Evolutionary conservation across 2,113 vertebrate genomes (phyloP).

Genomic region (Panthera leo): DNA sequence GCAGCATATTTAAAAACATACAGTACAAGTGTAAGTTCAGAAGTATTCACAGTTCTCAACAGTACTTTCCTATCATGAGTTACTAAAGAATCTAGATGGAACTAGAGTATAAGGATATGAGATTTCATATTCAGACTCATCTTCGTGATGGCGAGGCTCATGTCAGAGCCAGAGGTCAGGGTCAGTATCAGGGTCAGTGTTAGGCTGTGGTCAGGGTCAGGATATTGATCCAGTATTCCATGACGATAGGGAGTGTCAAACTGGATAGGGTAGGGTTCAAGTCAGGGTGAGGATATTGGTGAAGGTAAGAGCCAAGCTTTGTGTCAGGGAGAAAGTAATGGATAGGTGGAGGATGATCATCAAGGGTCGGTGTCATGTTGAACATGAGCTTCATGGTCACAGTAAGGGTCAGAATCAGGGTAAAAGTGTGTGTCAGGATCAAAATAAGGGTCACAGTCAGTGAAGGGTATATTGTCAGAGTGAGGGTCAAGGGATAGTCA

Average conservation of each 20-base stretch:
- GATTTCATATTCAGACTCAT: not conserved
- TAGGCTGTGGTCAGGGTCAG: not conserved
- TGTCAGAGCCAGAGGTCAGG: not conserved
- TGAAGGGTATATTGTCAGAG: not conserved
- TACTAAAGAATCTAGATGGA: not conserved
- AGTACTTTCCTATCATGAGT: not conserved
- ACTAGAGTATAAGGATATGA: not conserved
- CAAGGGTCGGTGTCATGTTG: not conserved
- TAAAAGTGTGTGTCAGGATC: not conserved
- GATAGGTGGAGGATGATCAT: not conserved
- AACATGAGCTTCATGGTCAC: not conserved
- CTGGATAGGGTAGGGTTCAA: not conserved
- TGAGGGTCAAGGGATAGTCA: not conserved
- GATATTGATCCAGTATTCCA: not conserved
- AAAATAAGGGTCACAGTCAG: not conserved
- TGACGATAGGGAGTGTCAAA: not conserved
- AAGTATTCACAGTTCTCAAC: not conserved
- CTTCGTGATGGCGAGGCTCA: not conserved
- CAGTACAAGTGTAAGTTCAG: not conserved
- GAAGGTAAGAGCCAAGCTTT: not conserved
- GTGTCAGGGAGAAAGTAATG: not conserved
- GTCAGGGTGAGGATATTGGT: not conserved
- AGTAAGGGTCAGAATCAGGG: not conserved
- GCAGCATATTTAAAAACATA: not conserved
- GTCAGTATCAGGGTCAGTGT: not conserved